Percentiles rank a stretch among this genome's conserved stretches.
Conservation (phyloP, 2,797 vertebrate genomes). For the Rousettus madagascariensis region DNA sequence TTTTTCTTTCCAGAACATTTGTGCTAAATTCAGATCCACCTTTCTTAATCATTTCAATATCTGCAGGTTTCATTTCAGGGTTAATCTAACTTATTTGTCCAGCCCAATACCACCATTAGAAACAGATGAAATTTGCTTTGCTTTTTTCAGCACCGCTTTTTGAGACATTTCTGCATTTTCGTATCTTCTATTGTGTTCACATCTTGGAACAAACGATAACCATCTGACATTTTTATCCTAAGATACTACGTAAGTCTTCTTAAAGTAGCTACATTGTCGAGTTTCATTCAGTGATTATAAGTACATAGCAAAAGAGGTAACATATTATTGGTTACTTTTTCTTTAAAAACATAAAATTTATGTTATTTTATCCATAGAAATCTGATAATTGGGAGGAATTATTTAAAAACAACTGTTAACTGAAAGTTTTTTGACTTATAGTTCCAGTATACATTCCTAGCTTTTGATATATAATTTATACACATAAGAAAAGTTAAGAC, state of each 20-base stretch:
- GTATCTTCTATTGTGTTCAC: background rate
- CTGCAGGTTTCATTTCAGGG: background rate
- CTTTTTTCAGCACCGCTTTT: background rate
- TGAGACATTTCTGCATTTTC: background rate
- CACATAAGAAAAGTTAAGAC: background rate
- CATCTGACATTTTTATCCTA: background rate
- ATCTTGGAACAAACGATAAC: background rate
- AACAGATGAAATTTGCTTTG: background rate
- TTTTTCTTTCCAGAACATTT: background rate
- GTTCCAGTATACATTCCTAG: background rate
- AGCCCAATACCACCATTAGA: background rate
- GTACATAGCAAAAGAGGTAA: background rate
- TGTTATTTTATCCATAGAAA: background rate
- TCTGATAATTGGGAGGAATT: background rate
- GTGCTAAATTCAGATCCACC: background rate
- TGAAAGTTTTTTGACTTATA: background rate
- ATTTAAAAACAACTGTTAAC: background rate
- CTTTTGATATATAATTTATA: background rate
- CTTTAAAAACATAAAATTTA: background rate
- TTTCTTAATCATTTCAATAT: constrained; percentile 11
- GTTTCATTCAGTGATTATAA: background rate
- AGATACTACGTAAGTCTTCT: background rate
- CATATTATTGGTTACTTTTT: background rate
- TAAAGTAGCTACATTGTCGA: background rate
- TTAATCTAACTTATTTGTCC: background rate